Conservation (phyloP, 2,888 invertebrate genomes). For the Andrena praecox region DNA sequence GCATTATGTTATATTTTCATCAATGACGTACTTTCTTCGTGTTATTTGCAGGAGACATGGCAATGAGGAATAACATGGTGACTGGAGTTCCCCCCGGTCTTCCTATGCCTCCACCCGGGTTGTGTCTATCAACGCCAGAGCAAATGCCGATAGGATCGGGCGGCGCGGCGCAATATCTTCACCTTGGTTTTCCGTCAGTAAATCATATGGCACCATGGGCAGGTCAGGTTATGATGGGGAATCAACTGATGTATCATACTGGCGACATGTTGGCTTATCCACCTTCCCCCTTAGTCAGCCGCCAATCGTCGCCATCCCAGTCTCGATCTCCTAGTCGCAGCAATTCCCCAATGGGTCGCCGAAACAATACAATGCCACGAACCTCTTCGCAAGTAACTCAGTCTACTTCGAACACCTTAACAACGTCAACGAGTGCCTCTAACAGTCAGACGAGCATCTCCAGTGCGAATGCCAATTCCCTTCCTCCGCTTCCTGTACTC, state of each 20-base stretch:
- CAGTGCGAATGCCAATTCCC: slow-evolving; percentile 78
- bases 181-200: slow-evolving; percentile 81
- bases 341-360: slow-evolving; percentile 81
- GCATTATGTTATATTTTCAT: not conserved
- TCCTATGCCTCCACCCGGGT: slow-evolving; percentile 81
- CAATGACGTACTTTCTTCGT: not conserved
- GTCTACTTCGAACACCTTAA: slow-evolving; percentile 76
- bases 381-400: slow-evolving; percentile 83
- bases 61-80: slow-evolving; percentile 80
- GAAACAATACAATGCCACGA: slow-evolving; percentile 83
- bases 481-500: slow-evolving; percentile 75
- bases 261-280: slow-evolving; percentile 84
- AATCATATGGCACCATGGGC: slow-evolving; percentile 82
- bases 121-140: slow-evolving; percentile 81
- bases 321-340: slow-evolving; percentile 86
- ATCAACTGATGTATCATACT: slow-evolving; percentile 82
- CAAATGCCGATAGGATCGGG: slow-evolving; percentile 80
- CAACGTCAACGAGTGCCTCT: slow-evolving; percentile 78
- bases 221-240: slow-evolving; percentile 82
- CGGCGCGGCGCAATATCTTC: slow-evolving; percentile 78
- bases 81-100: slow-evolving; percentile 81
- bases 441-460: slow-evolving; percentile 81
- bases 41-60: slow-evolving; percentile 76
- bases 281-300: slow-evolving; percentile 90
- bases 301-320: slow-evolving; percentile 91